Conservation (phyloP, 2,797 vertebrate genomes). For the Limosa lapponica region DNA sequence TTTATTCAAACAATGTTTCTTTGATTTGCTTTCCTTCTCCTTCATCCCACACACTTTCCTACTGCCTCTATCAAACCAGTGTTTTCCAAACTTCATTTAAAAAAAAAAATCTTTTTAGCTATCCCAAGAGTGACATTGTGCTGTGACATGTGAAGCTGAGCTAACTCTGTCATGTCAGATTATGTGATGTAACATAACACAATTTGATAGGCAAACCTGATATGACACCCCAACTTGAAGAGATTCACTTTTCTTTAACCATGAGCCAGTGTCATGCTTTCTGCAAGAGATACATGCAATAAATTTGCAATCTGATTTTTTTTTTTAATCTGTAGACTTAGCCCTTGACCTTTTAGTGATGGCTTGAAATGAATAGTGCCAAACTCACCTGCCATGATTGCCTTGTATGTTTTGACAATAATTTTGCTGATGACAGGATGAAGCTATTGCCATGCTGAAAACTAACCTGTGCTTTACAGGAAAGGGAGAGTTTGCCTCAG, state of each 20-base stretch:
- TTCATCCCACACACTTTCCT: neutral
- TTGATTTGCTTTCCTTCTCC: neutral
- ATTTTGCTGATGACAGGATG: neutral
- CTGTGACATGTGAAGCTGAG: neutral
- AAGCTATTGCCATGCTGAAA: neutral
- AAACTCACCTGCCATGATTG: neutral
- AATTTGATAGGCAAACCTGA: neutral
- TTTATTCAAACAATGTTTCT: rapidly evolving
- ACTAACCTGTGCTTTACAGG: neutral
- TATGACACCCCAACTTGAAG: neutral
- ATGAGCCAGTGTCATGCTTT: rapidly evolving
- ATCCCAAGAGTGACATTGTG: neutral
- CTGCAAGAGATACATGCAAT: neutral
- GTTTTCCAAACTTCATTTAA: neutral
- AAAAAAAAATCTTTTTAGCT: rapidly evolving
- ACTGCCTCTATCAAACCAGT: neutral
- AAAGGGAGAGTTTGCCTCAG: neutral
- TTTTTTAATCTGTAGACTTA: neutral
- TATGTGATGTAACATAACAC: neutral
- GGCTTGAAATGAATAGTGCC: neutral
- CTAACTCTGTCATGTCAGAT: neutral
- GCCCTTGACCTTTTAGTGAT: neutral
- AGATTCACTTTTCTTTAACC: neutral
- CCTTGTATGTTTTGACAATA: neutral
- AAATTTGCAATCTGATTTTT: neutral